Base-by-base conservation (phyloP, 2,113 vertebrate genomes). In the Zosterops japonicus region DNA sequence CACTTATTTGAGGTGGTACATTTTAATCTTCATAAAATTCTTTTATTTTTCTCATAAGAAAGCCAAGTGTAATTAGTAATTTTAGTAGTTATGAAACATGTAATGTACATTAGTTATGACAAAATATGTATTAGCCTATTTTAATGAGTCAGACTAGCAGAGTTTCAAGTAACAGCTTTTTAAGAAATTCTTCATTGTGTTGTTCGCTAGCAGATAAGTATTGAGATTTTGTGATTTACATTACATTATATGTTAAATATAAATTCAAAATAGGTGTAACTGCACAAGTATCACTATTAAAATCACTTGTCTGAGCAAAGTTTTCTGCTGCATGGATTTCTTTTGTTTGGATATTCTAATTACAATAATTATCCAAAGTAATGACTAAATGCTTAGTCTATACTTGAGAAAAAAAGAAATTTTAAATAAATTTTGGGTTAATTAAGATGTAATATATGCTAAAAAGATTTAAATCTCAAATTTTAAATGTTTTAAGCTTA, bases 381-480 rank as follows among this genome's bases (percentile, higher is more conserved):
- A 64, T 0, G 0, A 39, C 5, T 55, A 57, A 84, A 78, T 33
- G 1, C 5, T 63, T 55, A 28, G 50, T 60, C 29, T 69, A 8
- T 33, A 6, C 68, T 76, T 50, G 31, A 49, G 36, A 11, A 71
- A 67, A 78, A 90, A 39, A 42, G 0, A 20, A 75, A 41, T 41
- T 36, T 41, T 53, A 78, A 90, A 49, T 39, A 56, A 52, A 29
- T 39, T 69, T 64, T 39, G 14, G 4, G 11, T 46, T 77, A 59
- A 52, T n/a, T 49, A 24, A 64, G 47, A n/a, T 39, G 19, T 35
- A 35, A 68, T 39, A 17, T 84, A 10, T 52, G 8, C 12, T 71
- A 19, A 57, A 70, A 86, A 49, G 0, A 9, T 55, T 80, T 72
- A n/a, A 76, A n/a, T 39, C 35, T 87, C 52, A 71, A 72, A 46